Evolutionary conservation across 2,888 invertebrate species (phyloP), one percentile per base, ranked within the genome.

Genomic region (Polyommatus iphigenia): DNA sequence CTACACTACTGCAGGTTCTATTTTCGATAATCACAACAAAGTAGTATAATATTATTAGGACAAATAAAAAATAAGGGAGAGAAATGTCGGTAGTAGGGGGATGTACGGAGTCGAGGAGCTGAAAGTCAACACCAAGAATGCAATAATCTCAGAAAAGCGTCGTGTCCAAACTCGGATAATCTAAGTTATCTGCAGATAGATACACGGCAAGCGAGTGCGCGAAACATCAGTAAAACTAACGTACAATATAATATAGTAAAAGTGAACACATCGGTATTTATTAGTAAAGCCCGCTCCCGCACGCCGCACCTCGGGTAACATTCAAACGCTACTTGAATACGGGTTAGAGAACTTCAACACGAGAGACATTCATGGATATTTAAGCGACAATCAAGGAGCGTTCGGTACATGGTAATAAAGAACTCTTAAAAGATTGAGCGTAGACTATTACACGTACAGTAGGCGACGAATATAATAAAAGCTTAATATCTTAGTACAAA

Each of bases 401-500:
- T 84, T 83, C 87, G 85, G 86, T 87, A 88, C 88, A 87, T 83
- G 82, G 80, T 82, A 84, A 79, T 84, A 84, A 82, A 83, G 79
- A 83, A 82, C 82, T 84, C 83, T 86, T 85, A 85, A 80, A 84
- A 81, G 81, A 81, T 82, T 81, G 85, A 87, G 86, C 85, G 83
- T 85, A 84, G 83, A 83, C 83, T 84, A 83, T 83, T 85, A 83
- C 81, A 76, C 59, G 81, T 80, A 79, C 72, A 79, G 77, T 73
- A 72, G 79, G 79, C 81, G 79, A 78, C 71, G 62, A 77, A 24
- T 71, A 71, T 72, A 20, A 54, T 76, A n/a, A 50, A 3, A 71
- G 50, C 54, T 18, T 73, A 24, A 24, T 24, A 76, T 46, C 3
- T 24, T 75, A 59, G 5, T 77, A 71, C 57, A 36, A 77, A 72